phyloP scores from a whole-genome alignment of 2,797 vertebrate genomes.

The Loris lydekkerianus region DNA sequence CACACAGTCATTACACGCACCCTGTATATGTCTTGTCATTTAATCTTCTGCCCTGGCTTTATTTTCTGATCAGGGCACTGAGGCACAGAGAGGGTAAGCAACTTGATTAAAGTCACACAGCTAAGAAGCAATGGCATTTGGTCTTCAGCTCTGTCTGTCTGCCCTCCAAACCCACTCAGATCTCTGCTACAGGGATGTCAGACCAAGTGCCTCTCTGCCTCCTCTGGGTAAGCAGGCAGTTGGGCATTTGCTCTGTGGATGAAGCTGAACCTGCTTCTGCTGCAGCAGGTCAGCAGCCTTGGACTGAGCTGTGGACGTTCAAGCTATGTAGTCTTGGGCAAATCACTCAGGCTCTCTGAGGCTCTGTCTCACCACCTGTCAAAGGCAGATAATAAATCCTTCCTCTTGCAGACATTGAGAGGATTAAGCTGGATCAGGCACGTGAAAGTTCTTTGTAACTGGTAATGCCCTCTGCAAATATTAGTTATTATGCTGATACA shows the following conservation, averaged over 20 bases:
- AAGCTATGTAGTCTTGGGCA: constrained; percentile 40
- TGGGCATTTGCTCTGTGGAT: accelerated
- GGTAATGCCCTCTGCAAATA: constrained; percentile 79
- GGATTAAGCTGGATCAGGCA: constrained; percentile 81
- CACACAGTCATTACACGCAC: too few relatives aligned
- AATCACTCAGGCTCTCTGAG: constrained; percentile 53
- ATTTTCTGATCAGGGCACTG: neutral
- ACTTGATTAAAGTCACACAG: neutral
- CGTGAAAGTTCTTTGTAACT: constrained; percentile 76
- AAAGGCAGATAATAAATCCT: constrained; percentile 73
- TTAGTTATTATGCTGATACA: constrained; percentile 79
- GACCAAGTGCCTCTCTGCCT: neutral
- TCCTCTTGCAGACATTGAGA: constrained; percentile 67
- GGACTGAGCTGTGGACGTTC: neutral
- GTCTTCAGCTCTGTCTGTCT: neutral
- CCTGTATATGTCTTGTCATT: too few relatives aligned
- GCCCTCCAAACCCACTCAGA: neutral
- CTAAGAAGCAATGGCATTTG: neutral
- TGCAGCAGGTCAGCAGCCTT: accelerated
- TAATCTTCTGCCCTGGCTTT: neutral
- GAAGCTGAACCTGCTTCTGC: neutral
- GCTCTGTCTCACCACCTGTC: constrained; percentile 64
- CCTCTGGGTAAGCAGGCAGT: neutral
- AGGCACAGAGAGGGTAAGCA: neutral
- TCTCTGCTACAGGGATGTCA: neutral